Percentiles rank a stretch among this genome's conserved stretches.
phyloP scores from a whole-genome alignment of 2,888 invertebrate species.

The Apamea crenata region DNA sequence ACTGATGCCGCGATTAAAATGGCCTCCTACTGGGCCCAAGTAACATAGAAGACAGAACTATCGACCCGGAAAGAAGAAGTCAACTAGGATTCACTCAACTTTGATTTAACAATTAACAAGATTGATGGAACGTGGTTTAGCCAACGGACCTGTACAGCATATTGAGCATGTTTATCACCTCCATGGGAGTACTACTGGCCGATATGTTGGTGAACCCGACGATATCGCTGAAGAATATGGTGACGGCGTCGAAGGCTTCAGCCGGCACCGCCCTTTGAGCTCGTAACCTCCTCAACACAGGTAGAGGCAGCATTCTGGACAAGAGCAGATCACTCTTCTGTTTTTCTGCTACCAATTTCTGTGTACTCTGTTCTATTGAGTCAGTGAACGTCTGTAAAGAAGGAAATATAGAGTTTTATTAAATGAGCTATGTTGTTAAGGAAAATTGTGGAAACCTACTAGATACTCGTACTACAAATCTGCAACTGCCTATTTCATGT shows the following conservation, averaged over 20 bases:
- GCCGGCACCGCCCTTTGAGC: conserved; percentile 91
- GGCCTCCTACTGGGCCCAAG: background rate
- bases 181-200: conserved; percentile 91
- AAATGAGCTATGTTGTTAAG: background rate
- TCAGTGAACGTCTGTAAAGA: conserved; percentile 86
- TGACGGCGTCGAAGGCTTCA: conserved; percentile 92
- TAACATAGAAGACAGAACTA: background rate
- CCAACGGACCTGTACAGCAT: conserved; percentile 91
- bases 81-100: background rate
- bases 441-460: background rate
- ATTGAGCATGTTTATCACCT: conserved; percentile 92
- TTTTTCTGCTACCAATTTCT: conserved; percentile 88
- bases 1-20: background rate
- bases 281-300: conserved; percentile 89
- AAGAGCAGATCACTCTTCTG: conserved; percentile 90
- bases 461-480: background rate
- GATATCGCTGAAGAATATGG: conserved; percentile 93
- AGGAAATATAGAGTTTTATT: background rate
- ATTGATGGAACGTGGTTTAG: conserved; percentile 51
- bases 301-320: conserved; percentile 90
- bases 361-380: conserved; percentile 87
- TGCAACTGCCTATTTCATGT: background rate
- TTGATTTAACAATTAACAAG: conserved; percentile 35
- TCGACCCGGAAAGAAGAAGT: background rate
- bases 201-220: conserved; percentile 93